Percentiles rank a stretch among this genome's conserved stretches.
These are phyloP conservation scores for Serranus cabrilla DNA, from an alignment of 2,797 vertebrate species.

Conservation along the genomic window DNA sequence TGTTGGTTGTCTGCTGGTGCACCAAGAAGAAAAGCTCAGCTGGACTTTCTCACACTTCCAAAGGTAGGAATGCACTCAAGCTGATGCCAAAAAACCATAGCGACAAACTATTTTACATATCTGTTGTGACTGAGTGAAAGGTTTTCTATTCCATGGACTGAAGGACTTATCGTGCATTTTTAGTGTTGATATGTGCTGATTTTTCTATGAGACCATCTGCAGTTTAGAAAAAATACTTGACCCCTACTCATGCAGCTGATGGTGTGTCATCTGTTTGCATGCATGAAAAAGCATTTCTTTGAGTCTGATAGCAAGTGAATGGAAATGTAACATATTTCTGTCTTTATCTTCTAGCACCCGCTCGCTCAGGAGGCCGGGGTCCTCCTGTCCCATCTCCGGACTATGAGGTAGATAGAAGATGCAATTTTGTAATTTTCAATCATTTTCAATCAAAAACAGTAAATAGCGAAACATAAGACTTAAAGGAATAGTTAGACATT, in stretches of 20 bases:
- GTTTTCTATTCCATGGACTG: no score
- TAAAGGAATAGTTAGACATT: neutral
- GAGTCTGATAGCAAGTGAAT: neutral
- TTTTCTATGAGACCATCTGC: neutral
- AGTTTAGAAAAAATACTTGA: neutral
- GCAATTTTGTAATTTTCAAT: neutral
- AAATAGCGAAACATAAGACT: neutral
- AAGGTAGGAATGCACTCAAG: conserved; percentile 54
- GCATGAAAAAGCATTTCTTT: neutral
- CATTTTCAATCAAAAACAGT: neutral
- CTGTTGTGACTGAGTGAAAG: neutral
- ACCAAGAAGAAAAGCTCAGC: conserved; percentile 48
- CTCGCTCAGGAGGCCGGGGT: neutral
- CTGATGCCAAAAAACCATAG: neutral
- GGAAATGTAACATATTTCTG: accelerated
- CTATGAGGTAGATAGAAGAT: conserved; percentile 72
- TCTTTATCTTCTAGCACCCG: conserved; percentile 32
- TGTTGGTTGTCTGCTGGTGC: conserved; percentile 63
- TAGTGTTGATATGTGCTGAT: accelerated
- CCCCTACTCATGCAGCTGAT: neutral
- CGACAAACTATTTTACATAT: neutral
- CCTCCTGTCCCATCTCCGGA: conserved; percentile 49
- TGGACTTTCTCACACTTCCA: neutral
- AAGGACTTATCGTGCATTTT: neutral
- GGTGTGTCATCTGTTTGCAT: neutral